Evolutionary conservation across 2,888 invertebrate genomes (phyloP), one percentile per base, ranked within the genome.

Genomic region (Ophioninae sp.): DNA sequence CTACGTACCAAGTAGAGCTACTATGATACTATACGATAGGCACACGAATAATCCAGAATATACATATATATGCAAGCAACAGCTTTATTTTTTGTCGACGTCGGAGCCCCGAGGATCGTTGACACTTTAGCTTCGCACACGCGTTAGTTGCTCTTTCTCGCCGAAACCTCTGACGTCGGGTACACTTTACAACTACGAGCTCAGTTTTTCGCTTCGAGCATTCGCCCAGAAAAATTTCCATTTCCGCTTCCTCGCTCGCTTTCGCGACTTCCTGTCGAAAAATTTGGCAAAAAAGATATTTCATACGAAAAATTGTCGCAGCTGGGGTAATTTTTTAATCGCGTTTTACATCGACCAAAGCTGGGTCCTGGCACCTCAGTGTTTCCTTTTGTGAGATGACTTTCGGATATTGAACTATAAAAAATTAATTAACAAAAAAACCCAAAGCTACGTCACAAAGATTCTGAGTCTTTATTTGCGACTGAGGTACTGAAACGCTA

Each of bases 101-200:
- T n/a, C 56, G 17, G n/a, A 70, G 21, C 67, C 59, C 79, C 44
- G 62, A 67, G 64, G 79, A 82, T 41, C 70, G 65, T 79, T 79
- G 82, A 75, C 72, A 75, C 79, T 75, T 61, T 72, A 39, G 37
- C 56, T 72, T 61, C 65, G 65, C 64, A 79, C 73, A 70, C 78
- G 41, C 64, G 73, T 62, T 79, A 20, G n/a, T 57, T 50, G 67
- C 59, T 73, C 68, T 68, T 50, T 44, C 59, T 41, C 67, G 68
- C 44, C 68, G 50, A 68, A 17, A 75, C 62, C 30, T 65, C 56
- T 56, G 56, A 56, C 65, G 75, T 68, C 56, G 17, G 37, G 37
- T 37, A 73, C n/a, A 59, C 59, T 76, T 23, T 44, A 67, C 7
- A 39, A 7, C 56, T 75, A 50, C 37, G 37, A 68, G 67, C 41